A percentile compares a stretch with the other conserved stretches of the same genome.
phyloP scores from a whole-genome alignment of 2,113 vertebrate genomes.

The Centropus bengalensis region DNA sequence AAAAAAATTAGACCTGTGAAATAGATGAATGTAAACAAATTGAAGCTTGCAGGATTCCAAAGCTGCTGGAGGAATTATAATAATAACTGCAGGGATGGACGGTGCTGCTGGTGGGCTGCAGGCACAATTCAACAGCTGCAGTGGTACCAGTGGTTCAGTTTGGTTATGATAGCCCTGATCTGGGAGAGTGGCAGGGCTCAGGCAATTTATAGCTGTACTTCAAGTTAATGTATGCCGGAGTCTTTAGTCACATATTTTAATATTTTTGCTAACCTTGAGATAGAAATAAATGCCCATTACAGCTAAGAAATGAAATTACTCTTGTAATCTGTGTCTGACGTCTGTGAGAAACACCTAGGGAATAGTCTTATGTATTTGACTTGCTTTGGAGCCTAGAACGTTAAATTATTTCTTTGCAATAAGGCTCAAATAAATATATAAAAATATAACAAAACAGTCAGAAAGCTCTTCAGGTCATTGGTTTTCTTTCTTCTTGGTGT shows the following conservation, averaged over 20 bases:
- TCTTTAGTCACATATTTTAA: background rate
- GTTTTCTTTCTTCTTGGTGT: background rate
- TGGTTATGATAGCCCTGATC: background rate
- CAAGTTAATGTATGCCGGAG: background rate
- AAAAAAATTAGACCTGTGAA: background rate
- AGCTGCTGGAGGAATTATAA: background rate
- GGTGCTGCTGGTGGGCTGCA: background rate
- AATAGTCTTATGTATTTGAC: background rate
- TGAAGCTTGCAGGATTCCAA: background rate
- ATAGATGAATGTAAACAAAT: background rate
- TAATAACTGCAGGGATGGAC: background rate
- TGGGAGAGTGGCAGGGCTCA: background rate
- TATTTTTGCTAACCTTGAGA: background rate
- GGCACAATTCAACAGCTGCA: background rate
- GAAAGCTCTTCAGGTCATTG: background rate
- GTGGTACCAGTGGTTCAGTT: background rate
- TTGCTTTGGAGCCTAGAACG: slow-evolving; percentile 6
- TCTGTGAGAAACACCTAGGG: background rate
- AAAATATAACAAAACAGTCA: background rate
- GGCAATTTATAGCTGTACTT: background rate
- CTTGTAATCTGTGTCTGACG: background rate
- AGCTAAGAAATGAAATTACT: background rate
- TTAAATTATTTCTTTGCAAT: slow-evolving; percentile 12
- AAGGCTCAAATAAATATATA: slow-evolving; percentile 38
- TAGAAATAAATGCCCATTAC: background rate